phyloP scores from a whole-genome alignment of 1,140 invertebrate genomes.

The Apis cerana region DNA sequence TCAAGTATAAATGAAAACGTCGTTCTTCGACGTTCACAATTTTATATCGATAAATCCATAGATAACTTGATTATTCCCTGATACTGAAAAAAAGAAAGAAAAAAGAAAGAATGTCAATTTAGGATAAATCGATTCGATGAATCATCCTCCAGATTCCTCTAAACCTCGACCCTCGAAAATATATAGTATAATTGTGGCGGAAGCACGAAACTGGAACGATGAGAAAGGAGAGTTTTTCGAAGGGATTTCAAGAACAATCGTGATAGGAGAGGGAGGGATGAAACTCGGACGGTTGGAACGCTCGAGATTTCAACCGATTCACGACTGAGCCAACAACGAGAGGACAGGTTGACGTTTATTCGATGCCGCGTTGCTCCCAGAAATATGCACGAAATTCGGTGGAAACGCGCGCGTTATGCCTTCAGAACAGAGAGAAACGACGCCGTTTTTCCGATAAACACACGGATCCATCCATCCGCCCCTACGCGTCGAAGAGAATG shows the following conservation, averaged over 20 bases:
- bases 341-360: constrained; percentile 50
- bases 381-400: constrained; percentile 47
- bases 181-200: too few relatives aligned
- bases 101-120: too few relatives aligned
- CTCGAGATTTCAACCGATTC: constrained; percentile 18
- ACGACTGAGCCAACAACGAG: not conserved
- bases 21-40: too few relatives aligned
- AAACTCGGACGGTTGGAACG: not conserved
- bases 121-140: too few relatives aligned
- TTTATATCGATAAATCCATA: too few relatives aligned
- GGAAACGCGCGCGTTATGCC: constrained; percentile 33
- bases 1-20: too few relatives aligned
- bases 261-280: not conserved
- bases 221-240: not conserved
- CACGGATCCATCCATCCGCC: not conserved
- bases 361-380: constrained; percentile 38
- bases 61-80: too few relatives aligned
- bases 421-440: not conserved
- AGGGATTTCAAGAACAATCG: not conserved
- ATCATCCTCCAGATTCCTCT: too few relatives aligned
- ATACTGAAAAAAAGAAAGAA: too few relatives aligned
- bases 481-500: constrained; percentile 56
- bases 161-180: too few relatives aligned
- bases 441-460: constrained; percentile 44
- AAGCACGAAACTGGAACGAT: too few relatives aligned